Evolutionary conservation across 2,797 vertebrate species (phyloP).

Genomic region (Bradypodion pumilum): DNA sequence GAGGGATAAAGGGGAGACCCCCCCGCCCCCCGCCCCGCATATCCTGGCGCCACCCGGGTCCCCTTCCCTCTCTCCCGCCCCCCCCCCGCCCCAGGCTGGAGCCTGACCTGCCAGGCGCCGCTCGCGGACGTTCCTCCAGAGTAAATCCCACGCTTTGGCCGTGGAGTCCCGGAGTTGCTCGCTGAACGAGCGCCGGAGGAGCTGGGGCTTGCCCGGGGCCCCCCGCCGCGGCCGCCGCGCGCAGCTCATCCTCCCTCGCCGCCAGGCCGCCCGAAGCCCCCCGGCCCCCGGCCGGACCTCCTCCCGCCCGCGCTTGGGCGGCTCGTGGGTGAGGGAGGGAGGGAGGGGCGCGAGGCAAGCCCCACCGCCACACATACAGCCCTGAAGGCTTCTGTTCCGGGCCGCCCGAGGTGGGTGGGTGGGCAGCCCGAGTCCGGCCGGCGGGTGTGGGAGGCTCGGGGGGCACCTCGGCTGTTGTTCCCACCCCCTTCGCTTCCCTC

Average conservation of each 20-base stretch:
- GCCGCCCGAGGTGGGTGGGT: background rate
- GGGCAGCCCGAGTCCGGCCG: background rate
- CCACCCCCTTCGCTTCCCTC: background rate
- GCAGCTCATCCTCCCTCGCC: conserved; percentile 81
- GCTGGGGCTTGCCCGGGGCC: conserved; percentile 74
- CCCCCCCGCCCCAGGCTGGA: too few relatives aligned
- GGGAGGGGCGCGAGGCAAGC: too few relatives aligned
- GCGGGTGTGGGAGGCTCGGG: background rate
- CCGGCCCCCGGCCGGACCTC: conserved; percentile 63
- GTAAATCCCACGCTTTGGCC: conserved; percentile 87
- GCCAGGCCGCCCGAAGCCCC: conserved; percentile 64
- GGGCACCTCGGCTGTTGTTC: background rate
- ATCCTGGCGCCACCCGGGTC: too few relatives aligned
- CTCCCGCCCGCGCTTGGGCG: background rate
- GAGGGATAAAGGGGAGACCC: too few relatives aligned
- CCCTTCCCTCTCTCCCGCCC: too few relatives aligned
- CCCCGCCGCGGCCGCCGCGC: conserved; percentile 71
- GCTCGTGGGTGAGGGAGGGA: background rate
- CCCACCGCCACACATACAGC: too few relatives aligned
- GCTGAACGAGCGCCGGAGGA: conserved; percentile 86
- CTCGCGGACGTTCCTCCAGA: conserved; percentile 87
- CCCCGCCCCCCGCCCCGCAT: too few relatives aligned
- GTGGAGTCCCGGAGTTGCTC: conserved; percentile 88
- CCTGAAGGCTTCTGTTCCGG: too few relatives aligned
- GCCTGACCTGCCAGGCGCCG: conserved; percentile 89